A percentile compares a stretch with the other conserved stretches of the same genome.
phyloP scores from a whole-genome alignment of 2,113 vertebrate genomes.

The crab-eating macaque (Macaca fascicularis) region DNA sequence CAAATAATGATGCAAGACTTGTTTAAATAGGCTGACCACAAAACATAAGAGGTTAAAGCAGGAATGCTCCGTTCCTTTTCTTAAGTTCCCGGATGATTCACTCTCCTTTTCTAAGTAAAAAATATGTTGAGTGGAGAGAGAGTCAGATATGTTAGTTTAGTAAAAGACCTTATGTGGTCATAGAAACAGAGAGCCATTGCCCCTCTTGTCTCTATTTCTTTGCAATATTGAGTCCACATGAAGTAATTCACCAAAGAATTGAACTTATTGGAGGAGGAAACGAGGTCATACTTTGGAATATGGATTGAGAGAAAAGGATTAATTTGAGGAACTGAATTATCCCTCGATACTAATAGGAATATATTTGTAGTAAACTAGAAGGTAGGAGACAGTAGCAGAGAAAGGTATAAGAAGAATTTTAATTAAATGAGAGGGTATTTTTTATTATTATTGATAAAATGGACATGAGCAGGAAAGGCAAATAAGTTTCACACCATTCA shows the following conservation, averaged over 20 bases:
- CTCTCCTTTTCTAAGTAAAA: background rate
- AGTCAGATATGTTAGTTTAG: background rate
- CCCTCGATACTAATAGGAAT: background rate
- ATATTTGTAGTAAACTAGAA: background rate
- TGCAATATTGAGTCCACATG: background rate
- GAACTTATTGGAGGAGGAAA: background rate
- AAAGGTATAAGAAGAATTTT: background rate
- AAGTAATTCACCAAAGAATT: background rate
- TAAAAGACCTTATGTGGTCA: background rate
- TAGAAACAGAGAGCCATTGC: background rate
- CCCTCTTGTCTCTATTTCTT: background rate
- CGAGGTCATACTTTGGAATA: background rate
- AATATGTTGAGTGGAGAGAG: background rate
- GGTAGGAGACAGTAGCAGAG: background rate
- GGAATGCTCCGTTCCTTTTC: background rate
- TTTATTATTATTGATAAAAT: background rate
- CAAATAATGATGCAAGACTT: background rate
- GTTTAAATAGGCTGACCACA: background rate
- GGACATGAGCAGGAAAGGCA: background rate
- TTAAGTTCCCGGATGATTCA: background rate
- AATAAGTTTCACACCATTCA: background rate
- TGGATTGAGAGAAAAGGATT: background rate
- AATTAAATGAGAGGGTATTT: background rate
- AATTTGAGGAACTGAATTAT: background rate
- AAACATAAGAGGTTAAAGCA: background rate